Conservation (phyloP, 2,113 vertebrate genomes). For the Callionymus lyra region DNA sequence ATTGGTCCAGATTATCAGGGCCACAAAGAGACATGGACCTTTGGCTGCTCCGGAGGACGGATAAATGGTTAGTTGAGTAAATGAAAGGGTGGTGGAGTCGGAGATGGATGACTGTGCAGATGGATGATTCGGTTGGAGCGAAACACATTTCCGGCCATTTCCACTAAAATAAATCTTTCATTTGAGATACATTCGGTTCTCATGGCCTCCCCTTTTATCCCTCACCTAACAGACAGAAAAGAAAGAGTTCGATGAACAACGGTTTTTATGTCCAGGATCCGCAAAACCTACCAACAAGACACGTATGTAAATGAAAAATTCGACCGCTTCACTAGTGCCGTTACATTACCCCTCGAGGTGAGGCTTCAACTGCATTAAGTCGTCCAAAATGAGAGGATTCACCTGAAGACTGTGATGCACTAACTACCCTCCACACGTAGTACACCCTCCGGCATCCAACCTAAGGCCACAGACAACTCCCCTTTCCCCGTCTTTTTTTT, state of each 20-base stretch:
- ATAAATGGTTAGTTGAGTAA: constrained; percentile 54
- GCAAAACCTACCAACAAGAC: too few species aligned
- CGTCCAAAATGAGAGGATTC: constrained; percentile 55
- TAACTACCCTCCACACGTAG: constrained; percentile 64
- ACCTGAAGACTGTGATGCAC: constrained; percentile 54
- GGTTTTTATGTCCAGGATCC: too few species aligned
- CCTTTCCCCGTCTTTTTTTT: too few species aligned
- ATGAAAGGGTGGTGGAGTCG: constrained; percentile 33
- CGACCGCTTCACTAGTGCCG: too few species aligned
- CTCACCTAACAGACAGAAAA: constrained; percentile 24
- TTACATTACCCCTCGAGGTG: constrained; percentile 39
- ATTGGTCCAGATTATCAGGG: constrained; percentile 65
- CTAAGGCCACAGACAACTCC: constrained; percentile 62
- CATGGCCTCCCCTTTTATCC: too few species aligned
- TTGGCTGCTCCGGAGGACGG: constrained; percentile 44
- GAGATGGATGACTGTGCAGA: constrained; percentile 54
- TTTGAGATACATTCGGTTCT: too few species aligned
- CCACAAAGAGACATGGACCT: constrained; percentile 56
- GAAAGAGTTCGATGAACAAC: too few species aligned
- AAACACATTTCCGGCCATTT: constrained; percentile 7
- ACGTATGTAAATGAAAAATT: too few species aligned
- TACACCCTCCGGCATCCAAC: constrained; percentile 62
- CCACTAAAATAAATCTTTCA: constrained; percentile 29
- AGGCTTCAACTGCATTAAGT: constrained; percentile 49
- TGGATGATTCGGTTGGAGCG: constrained; percentile 33